Percentiles rank a stretch among this genome's conserved stretches.
These are phyloP conservation scores for Rhadina sibilatrix DNA, from an alignment of 2,113 vertebrate species.

Conservation along the genomic window DNA sequence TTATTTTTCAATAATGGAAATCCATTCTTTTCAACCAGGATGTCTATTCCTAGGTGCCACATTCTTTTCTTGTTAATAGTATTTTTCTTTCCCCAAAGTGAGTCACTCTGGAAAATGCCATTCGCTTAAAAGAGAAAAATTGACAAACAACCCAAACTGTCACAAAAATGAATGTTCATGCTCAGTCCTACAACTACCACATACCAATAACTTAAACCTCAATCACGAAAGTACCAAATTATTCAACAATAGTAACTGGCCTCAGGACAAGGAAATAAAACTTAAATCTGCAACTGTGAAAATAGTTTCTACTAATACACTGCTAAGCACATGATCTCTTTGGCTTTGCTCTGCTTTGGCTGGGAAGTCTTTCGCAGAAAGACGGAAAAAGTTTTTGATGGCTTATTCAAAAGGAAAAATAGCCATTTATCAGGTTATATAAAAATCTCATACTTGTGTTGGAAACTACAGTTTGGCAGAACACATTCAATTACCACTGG, in stretches of 20 bases:
- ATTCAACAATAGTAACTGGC: conserved; percentile 30
- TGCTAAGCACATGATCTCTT: conserved; percentile 62
- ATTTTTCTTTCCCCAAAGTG: conserved; percentile 64
- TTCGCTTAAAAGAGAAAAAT: conserved; percentile 16
- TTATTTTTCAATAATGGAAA: conserved; percentile 45
- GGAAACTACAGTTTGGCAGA: conserved; percentile 71
- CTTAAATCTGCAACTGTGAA: conserved; percentile 46
- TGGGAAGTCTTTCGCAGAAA: conserved; percentile 47
- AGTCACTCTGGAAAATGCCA: conserved; percentile 60
- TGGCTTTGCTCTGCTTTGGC: conserved; percentile 63
- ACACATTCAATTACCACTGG: conserved; percentile 64
- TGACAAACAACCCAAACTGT: conserved; percentile 24
- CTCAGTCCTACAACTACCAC: not conserved
- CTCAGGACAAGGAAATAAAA: conserved; percentile 38
- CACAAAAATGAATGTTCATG: conserved; percentile 22
- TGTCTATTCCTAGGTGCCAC: conserved; percentile 54
- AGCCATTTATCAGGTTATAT: conserved; percentile 70
- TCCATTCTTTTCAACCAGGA: conserved; percentile 51
- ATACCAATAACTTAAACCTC: not conserved
- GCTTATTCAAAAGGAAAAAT: conserved; percentile 73
- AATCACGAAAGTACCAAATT: not conserved
- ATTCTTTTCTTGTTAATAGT: conserved; percentile 56
- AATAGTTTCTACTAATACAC: conserved; percentile 51
- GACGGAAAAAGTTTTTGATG: conserved; percentile 70
- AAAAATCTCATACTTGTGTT: conserved; percentile 62